Base-by-base conservation (phyloP, 2,888 invertebrate species). In the Uropetala carovei region DNA sequence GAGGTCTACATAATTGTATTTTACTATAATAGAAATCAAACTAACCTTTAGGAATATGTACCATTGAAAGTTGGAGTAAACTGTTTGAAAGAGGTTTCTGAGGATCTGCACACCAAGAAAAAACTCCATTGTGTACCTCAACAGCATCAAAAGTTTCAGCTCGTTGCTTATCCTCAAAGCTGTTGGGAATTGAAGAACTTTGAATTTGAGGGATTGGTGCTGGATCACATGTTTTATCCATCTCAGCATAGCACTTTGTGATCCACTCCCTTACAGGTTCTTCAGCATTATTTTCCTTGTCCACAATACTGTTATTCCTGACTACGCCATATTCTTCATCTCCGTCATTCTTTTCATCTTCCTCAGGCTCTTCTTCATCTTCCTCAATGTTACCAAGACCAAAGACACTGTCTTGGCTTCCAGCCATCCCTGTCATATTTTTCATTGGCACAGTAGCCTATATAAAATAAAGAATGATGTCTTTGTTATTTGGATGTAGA, bases 301-400 rank as follows among this genome's bases (percentile, higher is more conserved):
- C 89, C 13, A 8, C 18, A 43, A 18, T 30, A 16, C 18, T 56
- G 10, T 16, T 59, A 22, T 18, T 57, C 8, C 13, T 3, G 27
- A 30, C 89, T 43, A 68, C 92, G 18, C 60, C 56, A 18, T 5
- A 30, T 43, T 60, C 84, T 14, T 68, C 92, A 68, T 85, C 86
- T 30, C 86, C 92, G 10, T 89, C 64, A 18, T 89, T 60, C 18
- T 11, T 27, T 10, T 89, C 89, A 18, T 86, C 86, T 9, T 89
- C 93, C 92, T 93, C 93, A 75, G 93, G 94, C 60, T 94, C 94
- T 86, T 94, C 94, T 57, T 95, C 94, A n/a, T 94, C 94, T 83
- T 95, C 94, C 60, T 94, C 94, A 57, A 95, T 95, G 83, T 95
- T 94, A 14, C 94, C 94, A 16, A 95, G 93, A 8, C 94, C 93